Evolutionary conservation across 2,888 invertebrate species (phyloP), one percentile per base, ranked within the genome.

Genomic region (Aporophyla nigra): DNA sequence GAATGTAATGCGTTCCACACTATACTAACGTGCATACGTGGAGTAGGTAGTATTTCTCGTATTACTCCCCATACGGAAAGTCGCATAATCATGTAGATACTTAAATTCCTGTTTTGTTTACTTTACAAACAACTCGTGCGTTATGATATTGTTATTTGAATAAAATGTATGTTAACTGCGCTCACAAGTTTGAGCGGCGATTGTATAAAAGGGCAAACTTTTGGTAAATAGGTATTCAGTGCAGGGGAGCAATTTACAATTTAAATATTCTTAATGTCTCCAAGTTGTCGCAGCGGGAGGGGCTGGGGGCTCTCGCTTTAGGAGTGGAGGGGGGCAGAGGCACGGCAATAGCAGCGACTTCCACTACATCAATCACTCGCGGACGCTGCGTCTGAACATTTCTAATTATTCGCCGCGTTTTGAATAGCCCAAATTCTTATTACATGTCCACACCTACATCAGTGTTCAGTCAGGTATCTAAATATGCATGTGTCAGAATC

Each of bases 321-420:
- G 86, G 87, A 89, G 73, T 79, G 80, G 85, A 86, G 87, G 78
- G 85, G 89, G 74, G 80, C 80, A 83, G 56, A 70, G 85, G 72
- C 76, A 80, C 87, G 87, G 87, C 85, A 82, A 83, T 78, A 87
- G 86, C 90, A 90, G 90, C 91, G 92, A 91, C 93, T 96, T 96
- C 95, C 96, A 96, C 96, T 96, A 96, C 96, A 96, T 96, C 96
- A 96, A 96, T 96, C 96, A 96, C 95, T 95, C 93, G 95, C 93
- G 96, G 96, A 95, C 94, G 91, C 93, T 95, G 95, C 94, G 93
- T 93, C 93, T 93, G 94, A 96, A 96, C 94, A 96, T 96, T 96
- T 96, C 94, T 96, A 96, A 96, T 96, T 96, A 96, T 96, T 94
- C 93, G 93, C 92, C 91, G 89, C 90, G 92, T 91, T 93, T 93